Conservation (phyloP, 2,888 invertebrate species). For the Nematopogon swammerdamellus region DNA sequence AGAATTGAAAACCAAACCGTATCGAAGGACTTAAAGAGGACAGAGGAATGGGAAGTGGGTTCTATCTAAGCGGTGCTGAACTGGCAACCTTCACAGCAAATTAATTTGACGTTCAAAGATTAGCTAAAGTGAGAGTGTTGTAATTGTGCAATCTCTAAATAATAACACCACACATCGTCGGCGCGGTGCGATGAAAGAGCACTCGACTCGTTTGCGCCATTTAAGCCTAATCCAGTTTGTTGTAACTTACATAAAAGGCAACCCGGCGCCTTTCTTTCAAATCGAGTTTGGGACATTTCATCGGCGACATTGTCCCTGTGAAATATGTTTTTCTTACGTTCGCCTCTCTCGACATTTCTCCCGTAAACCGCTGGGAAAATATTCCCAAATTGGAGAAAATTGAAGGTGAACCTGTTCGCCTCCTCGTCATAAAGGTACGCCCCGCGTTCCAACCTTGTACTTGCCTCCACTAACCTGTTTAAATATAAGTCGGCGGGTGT, state of each 20-base stretch:
- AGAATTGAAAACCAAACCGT: too few species aligned
- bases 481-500: neutral
- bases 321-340: slow-evolving; percentile 8
- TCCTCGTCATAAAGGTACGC: neutral
- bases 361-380: neutral
- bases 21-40: too few species aligned
- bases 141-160: neutral
- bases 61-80: too few species aligned
- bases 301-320: slow-evolving; percentile 24
- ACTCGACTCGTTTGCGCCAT: slow-evolving; percentile 45
- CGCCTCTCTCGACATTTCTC: neutral
- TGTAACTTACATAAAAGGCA: slow-evolving; percentile 48
- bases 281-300: slow-evolving; percentile 56
- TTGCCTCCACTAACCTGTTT: neutral
- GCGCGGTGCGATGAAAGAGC: neutral
- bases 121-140: neutral
- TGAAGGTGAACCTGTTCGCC: too few species aligned
- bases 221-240: slow-evolving; percentile 53
- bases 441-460: neutral
- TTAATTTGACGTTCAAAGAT: neutral
- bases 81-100: neutral
- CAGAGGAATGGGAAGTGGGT: too few species aligned
- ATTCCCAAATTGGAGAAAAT: neutral
- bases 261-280: slow-evolving; percentile 32
- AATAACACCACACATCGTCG: neutral